These are phyloP conservation scores for Theretra japonica DNA, from an alignment of 2,888 invertebrate species.

Conservation along the genomic window DNA sequence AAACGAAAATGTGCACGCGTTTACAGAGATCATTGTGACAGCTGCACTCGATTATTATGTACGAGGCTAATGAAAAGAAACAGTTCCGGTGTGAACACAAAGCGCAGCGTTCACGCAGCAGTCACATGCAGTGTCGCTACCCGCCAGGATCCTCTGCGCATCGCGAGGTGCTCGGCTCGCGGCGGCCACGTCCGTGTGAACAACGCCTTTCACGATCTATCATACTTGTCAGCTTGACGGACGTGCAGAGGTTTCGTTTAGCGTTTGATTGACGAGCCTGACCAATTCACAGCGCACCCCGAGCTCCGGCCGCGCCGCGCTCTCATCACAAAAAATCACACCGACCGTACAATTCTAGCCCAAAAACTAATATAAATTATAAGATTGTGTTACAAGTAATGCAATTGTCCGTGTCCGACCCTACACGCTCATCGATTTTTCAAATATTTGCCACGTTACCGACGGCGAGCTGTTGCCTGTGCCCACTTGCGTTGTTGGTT, in stretches of 20 bases:
- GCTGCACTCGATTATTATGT: constrained; percentile 4
- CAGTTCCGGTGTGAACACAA: constrained; percentile 15
- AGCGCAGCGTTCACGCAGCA: not conserved
- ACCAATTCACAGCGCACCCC: constrained; percentile 17
- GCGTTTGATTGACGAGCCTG: constrained; percentile 25
- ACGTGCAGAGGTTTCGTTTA: constrained; percentile 23
- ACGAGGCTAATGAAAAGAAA: not conserved
- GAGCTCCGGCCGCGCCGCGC: not conserved
- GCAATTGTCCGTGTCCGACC: too few relatives aligned
- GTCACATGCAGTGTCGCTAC: not conserved
- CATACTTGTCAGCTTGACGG: constrained; percentile 14
- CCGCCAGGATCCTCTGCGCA: constrained; percentile 20
- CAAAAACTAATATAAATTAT: not conserved
- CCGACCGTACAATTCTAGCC: not conserved
- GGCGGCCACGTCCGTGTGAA: constrained; percentile 14
- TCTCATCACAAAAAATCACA: not conserved
- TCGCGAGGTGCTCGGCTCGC: not conserved
- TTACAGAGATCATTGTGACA: not conserved
- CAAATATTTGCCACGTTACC: not conserved
- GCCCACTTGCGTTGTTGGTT: not conserved
- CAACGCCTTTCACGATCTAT: constrained; percentile 27
- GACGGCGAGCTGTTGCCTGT: not conserved
- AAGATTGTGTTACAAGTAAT: too few relatives aligned
- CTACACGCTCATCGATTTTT: not conserved
- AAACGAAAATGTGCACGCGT: not conserved